These are phyloP conservation scores for Heliconius hortense DNA, from an alignment of 2,888 invertebrate genomes.

Conservation along the genomic window DNA sequence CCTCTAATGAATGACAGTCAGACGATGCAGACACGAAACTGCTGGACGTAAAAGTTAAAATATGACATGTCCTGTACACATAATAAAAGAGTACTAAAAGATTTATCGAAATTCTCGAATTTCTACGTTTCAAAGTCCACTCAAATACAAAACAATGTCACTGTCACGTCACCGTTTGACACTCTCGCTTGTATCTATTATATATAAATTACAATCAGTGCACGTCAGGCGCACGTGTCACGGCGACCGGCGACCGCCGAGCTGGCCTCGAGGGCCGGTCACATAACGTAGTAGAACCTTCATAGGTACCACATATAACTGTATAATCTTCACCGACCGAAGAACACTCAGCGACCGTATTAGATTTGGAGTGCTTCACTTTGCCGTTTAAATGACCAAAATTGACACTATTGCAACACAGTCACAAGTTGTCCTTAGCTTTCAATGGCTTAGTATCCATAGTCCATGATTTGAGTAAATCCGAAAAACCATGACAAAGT, in stretches of 20 bases:
- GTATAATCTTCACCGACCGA: not conserved
- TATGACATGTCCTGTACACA: too few relatives aligned
- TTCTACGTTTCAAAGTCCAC: too few relatives aligned
- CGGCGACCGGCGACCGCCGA: constrained; percentile 5
- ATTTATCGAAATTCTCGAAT: too few relatives aligned
- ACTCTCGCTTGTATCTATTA: not conserved
- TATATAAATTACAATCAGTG: not conserved
- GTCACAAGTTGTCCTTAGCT: not conserved
- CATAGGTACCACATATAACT: constrained; percentile 1
- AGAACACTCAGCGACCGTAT: not conserved
- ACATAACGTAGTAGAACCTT: constrained; percentile 19
- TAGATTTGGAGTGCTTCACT: not conserved
- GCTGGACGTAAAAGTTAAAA: too few relatives aligned
- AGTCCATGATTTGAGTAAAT: not conserved
- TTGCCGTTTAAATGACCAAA: too few relatives aligned
- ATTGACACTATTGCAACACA: not conserved
- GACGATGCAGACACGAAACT: too few relatives aligned
- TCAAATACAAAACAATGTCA: not conserved
- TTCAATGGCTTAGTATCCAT: not conserved
- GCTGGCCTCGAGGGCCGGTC: constrained; percentile 8
- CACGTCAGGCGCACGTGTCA: constrained; percentile 29
- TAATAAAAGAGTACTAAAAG: too few relatives aligned
- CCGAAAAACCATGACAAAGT: not conserved
- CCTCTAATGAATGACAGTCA: too few relatives aligned
- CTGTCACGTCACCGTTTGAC: not conserved